phyloP scores from a whole-genome alignment of 2,888 invertebrate species.

The Tanytarsus gracilentus region DNA sequence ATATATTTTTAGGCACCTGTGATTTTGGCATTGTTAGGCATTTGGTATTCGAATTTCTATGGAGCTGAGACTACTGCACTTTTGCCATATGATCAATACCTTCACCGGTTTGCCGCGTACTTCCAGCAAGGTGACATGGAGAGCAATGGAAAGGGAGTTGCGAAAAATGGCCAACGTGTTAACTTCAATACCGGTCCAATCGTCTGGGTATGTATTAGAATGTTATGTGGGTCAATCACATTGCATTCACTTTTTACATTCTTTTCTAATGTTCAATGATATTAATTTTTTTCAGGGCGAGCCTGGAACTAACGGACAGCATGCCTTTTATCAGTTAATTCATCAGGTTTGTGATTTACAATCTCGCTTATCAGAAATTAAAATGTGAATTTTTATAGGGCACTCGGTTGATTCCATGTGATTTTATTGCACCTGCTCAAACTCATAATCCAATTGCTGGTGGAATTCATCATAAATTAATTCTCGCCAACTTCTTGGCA shows the following conservation, averaged over 20 bases:
- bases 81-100: constrained; percentile 96
- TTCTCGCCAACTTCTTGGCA: constrained; percentile 93
- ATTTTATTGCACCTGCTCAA: constrained; percentile 89
- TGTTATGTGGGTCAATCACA: neutral
- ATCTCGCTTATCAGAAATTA: neutral
- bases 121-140: constrained; percentile 99
- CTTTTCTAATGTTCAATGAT: neutral
- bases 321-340: constrained; percentile 98
- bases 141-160: constrained; percentile 93
- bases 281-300: constrained; percentile 67
- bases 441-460: constrained; percentile 79
- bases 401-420: constrained; percentile 78
- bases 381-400: constrained; percentile 32
- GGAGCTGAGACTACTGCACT: constrained; percentile 93
- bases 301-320: constrained; percentile 98
- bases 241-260: neutral
- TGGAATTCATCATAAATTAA: constrained; percentile 85
- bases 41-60: constrained; percentile 93
- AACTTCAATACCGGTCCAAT: constrained; percentile 43
- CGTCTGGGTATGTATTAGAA: constrained; percentile 36
- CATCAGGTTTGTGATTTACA: constrained; percentile 62
- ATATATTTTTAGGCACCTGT: constrained; percentile 67
- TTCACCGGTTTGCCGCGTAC: constrained; percentile 98
- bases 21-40: constrained; percentile 79
- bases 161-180: constrained; percentile 53